Base-by-base conservation (phyloP, 2,113 vertebrate species). In the Sinocyclocheilus grahami region DNA sequence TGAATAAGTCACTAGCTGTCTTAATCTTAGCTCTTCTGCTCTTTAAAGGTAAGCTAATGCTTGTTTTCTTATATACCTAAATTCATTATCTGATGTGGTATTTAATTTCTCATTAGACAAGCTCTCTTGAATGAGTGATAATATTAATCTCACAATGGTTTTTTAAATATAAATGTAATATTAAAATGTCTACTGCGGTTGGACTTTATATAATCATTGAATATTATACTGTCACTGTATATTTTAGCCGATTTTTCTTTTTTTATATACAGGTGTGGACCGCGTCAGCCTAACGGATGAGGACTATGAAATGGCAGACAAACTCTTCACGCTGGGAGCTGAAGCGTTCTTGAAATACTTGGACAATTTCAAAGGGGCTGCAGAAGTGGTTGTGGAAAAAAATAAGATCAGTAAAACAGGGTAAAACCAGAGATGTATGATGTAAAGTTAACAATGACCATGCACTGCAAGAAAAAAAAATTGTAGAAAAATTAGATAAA, bases 301-400 rank as follows among this genome's bases (percentile, higher is more conserved):
- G 60, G 77, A 86, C 12, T 42, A 71, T 72, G 48, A 71, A 42
- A 86, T 71, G 18, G n/a, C 77, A 37, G 77, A 86, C 24, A 53
- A 48, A 30, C 53, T 86, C 33, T 80, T 80, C 37, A 18, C 39
- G 0, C 48, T 86, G 10, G 85, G 51, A 22, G 77, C 30, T 42
- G 33, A 80, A 22, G 51, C 55, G 0, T 80, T 72, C 74, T 39
- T 86, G 65, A 86, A 72, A 24, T n/a, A 4, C 51, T 80, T 86
- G 77, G 85, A 80, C 53, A 74, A 80, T 46, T n/a, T 86, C 3
- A 48, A 42, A 80, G 20, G 4, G 8, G 51, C 33, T 3, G 39
- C 51, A 22, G 33, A 80, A 20, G 12, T 0, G 2, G 22, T 60
- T 37, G 9, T 80, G 51, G 27, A 27, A 46, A 0, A 14, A 3